phyloP scores from a whole-genome alignment of 2,113 vertebrate genomes.

The Callithrix jacchus region DNA sequence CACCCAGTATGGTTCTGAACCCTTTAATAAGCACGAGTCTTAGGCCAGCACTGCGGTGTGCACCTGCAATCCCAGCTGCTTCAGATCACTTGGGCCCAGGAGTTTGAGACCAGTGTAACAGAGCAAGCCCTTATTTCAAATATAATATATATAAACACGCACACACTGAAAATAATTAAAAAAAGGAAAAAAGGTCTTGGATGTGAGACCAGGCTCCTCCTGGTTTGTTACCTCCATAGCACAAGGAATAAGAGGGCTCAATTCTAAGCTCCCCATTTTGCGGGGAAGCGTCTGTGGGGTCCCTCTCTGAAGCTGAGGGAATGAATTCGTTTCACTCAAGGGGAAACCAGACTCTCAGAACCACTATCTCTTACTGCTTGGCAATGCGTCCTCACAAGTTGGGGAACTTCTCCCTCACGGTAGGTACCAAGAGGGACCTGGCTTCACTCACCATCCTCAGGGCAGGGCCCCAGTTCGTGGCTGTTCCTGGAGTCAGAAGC shows the following conservation, averaged over 20 bases:
- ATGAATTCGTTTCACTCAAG: not conserved
- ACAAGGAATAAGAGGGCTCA: not conserved
- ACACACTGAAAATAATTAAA: too few relatives aligned
- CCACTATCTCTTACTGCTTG: too few relatives aligned
- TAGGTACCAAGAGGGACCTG: accelerated
- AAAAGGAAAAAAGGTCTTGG: not conserved
- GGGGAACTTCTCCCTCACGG: not conserved
- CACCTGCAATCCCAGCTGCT: too few relatives aligned
- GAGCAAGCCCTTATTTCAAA: too few relatives aligned
- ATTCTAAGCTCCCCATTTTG: not conserved
- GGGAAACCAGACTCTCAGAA: not conserved
- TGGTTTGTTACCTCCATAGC: not conserved
- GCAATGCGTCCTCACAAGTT: not conserved
- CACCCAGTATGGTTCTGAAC: not conserved
- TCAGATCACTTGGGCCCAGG: too few relatives aligned
- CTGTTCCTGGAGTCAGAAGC: not conserved
- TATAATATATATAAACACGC: too few relatives aligned
- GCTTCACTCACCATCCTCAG: slow-evolving; percentile 52
- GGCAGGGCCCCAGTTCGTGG: not conserved
- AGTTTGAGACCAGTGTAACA: too few relatives aligned
- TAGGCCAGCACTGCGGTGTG: too few relatives aligned
- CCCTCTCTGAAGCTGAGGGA: not conserved
- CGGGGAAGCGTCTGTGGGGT: not conserved
- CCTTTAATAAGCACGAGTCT: not conserved
- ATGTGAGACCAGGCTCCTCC: not conserved